Conservation (phyloP, 1,140 invertebrate genomes). For the Episyrphus balteatus region DNA sequence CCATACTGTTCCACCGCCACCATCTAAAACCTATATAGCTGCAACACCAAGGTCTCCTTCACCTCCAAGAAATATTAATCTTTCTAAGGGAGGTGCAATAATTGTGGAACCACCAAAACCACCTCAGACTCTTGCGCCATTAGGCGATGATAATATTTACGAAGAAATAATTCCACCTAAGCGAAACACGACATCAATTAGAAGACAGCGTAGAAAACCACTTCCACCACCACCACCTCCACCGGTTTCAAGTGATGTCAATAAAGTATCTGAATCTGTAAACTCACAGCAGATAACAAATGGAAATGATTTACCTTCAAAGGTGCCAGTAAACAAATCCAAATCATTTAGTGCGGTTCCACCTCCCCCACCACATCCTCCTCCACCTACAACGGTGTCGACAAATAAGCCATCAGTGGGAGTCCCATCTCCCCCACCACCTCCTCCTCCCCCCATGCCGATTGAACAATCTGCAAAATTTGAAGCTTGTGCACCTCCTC, state of each 20-base stretch:
- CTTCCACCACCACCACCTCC: no score
- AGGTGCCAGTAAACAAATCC: no score
- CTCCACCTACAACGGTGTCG: no score
- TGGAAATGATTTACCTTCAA: no score
- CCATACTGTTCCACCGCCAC: not conserved
- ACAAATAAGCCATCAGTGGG: no score
- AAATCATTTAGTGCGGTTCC: no score
- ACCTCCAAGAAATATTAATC: not conserved
- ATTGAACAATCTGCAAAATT: constrained; percentile 1
- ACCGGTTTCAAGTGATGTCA: not conserved
- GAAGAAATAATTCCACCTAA: not conserved
- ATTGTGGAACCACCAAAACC: not conserved
- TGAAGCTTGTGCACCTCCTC: not conserved
- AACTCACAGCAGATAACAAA: not conserved
- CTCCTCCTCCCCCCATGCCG: no score
- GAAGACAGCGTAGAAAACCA: not conserved
- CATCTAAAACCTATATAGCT: not conserved
- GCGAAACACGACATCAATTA: not conserved
- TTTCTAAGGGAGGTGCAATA: not conserved
- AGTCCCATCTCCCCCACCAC: no score
- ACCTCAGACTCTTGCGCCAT: no score
- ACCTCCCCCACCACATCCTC: no score
- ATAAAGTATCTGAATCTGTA: not conserved
- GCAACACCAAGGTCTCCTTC: not conserved
- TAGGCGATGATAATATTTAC: not conserved